A percentile compares a stretch with the other conserved stretches of the same genome.
These are phyloP conservation scores for Anoplopoma fimbria DNA, from an alignment of 2,113 vertebrate genomes.

Conservation along the genomic window DNA sequence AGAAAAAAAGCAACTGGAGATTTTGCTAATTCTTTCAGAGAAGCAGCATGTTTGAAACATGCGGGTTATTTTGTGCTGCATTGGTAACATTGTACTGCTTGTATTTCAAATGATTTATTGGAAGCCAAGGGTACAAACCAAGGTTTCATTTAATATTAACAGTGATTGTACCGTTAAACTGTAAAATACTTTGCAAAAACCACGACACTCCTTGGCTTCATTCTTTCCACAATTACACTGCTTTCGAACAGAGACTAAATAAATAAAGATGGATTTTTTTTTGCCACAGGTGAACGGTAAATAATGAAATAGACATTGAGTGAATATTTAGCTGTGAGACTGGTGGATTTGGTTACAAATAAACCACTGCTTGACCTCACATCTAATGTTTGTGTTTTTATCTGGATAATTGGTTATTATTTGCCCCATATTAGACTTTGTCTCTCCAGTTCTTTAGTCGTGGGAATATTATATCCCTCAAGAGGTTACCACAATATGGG, in stretches of 20 bases:
- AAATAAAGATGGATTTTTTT: conserved; percentile 4
- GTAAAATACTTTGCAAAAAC: conserved; percentile 13
- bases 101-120: conserved; percentile 50
- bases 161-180: conserved; percentile 41
- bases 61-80: neutral
- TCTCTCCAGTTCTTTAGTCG: neutral
- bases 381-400: conserved; percentile 1
- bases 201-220: neutral
- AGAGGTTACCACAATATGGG: neutral
- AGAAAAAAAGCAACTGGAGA: conserved; percentile 46
- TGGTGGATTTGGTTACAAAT: conserved; percentile 19
- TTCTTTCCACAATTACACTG: conserved; percentile 23
- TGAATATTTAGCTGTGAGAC: conserved; percentile 35
- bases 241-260: conserved; percentile 27
- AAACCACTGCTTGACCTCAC: neutral
- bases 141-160: conserved; percentile 49
- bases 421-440: neutral
- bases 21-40: conserved; percentile 44
- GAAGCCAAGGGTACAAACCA: conserved; percentile 47
- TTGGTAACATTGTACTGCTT: neutral
- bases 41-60: conserved; percentile 19
- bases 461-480: neutral
- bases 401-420: neutral
- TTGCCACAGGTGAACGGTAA: conserved; percentile 35
- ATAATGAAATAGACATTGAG: conserved; percentile 55